phyloP scores from a whole-genome alignment of 2,113 vertebrate species.

The Hemicordylus capensis region DNA sequence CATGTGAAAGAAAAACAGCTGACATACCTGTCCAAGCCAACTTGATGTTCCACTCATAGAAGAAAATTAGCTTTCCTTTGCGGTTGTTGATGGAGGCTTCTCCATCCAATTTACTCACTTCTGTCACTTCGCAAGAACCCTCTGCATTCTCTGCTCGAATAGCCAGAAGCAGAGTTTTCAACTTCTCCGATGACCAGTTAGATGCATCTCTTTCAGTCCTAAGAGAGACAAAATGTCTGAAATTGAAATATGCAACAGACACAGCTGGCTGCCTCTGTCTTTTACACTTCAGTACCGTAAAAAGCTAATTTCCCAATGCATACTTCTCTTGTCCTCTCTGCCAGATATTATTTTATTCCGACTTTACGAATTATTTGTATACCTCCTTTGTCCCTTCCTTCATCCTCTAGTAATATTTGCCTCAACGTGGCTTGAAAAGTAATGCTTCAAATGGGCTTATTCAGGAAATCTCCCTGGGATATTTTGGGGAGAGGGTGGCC shows the following conservation, averaged over 20 bases:
- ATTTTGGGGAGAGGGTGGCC: not conserved
- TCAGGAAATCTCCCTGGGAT: not conserved
- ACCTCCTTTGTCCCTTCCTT: too few species aligned
- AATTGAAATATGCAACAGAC: not conserved
- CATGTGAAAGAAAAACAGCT: not conserved
- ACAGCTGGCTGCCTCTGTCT: not conserved
- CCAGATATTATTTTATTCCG: too few species aligned
- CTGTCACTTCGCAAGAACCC: slow-evolving; percentile 91
- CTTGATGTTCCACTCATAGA: slow-evolving; percentile 94
- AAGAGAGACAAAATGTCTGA: not conserved
- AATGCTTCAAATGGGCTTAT: not conserved
- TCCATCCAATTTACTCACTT: slow-evolving; percentile 91
- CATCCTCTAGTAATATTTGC: not conserved
- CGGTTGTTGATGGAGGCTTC: slow-evolving; percentile 98
- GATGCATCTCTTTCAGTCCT: slow-evolving; percentile 98
- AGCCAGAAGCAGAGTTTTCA: slow-evolving; percentile 87
- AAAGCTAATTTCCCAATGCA: not conserved
- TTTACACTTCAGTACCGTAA: not conserved
- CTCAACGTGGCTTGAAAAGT: not conserved
- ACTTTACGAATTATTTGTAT: too few species aligned
- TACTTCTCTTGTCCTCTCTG: too few species aligned
- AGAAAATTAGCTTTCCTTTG: slow-evolving; percentile 98
- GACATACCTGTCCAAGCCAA: slow-evolving; percentile 89
- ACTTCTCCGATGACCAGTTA: slow-evolving; percentile 93
- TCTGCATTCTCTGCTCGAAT: slow-evolving; percentile 85